These are phyloP conservation scores for Drosophila parvula DNA, from an alignment of 1,140 invertebrate genomes.

Conservation along the genomic window DNA sequence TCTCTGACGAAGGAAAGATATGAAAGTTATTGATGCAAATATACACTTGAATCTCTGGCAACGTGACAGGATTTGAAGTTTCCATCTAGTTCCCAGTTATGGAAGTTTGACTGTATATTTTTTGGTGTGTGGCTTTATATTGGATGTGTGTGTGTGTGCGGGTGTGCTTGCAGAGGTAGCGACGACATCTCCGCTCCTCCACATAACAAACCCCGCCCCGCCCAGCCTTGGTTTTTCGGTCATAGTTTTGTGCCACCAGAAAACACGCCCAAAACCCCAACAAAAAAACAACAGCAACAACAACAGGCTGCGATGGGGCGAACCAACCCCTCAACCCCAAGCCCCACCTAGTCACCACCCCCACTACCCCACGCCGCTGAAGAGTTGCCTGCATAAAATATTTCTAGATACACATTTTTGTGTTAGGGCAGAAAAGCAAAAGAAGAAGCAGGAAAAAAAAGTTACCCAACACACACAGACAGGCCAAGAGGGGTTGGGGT, in stretches of 20 bases:
- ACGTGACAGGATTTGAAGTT: conserved; percentile 6
- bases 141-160: neutral
- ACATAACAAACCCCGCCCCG: neutral
- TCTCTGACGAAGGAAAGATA: neutral
- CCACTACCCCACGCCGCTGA: conserved; percentile 22
- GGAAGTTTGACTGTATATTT: conserved; percentile 31
- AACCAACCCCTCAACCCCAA: conserved; percentile 9
- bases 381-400: conserved; percentile 71
- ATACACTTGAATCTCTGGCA: neutral
- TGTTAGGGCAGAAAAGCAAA: conserved; percentile 50
- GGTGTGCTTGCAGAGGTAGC: conserved; percentile 25
- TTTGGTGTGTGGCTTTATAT: conserved; percentile 14
- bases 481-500: conserved; percentile 14
- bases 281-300: conserved; percentile 26
- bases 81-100: conserved; percentile 8
- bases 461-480: conserved; percentile 55
- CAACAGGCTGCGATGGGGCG: conserved; percentile 7
- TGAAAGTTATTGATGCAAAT: conserved; percentile 16
- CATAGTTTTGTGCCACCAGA: conserved; percentile 49
- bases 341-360: conserved; percentile 22
- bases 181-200: conserved; percentile 37
- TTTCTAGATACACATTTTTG: conserved; percentile 77
- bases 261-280: conserved; percentile 43
- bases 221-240: conserved; percentile 12
- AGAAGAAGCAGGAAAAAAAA: conserved; percentile 43